Evolutionary conservation across 1,140 invertebrate genomes (phyloP).

Genomic region (Penaeus chinensis): DNA sequence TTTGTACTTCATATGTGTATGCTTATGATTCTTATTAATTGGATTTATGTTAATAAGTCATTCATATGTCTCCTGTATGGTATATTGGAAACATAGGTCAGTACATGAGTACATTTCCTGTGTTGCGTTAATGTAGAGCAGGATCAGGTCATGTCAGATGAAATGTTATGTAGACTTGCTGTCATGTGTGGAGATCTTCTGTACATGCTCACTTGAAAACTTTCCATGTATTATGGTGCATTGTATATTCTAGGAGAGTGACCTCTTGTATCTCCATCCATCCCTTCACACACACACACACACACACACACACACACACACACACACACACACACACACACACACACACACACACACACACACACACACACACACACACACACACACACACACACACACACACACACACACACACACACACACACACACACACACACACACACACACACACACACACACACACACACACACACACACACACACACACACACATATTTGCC

Average conservation of each 20-base stretch:
- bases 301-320: no score
- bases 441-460: no score
- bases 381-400: no score
- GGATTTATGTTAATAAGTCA: constrained; percentile 23
- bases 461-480: no score
- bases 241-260: constrained; percentile 13
- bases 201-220: no score
- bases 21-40: constrained; percentile 25
- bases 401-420: no score
- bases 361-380: no score
- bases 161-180: background rate
- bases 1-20: constrained; percentile 46
- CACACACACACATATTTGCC: no score
- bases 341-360: no score
- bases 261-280: constrained; percentile 2
- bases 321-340: no score
- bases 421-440: no score
- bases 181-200: constrained; percentile 5
- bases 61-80: background rate
- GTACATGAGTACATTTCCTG: constrained; percentile 18
- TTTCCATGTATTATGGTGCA: constrained; percentile 26
- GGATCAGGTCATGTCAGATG: no score
- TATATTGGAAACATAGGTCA: background rate
- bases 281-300: background rate
- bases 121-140: constrained; percentile 11